phyloP scores from a whole-genome alignment of 2,888 invertebrate species.

The Fragum whitleyi region DNA sequence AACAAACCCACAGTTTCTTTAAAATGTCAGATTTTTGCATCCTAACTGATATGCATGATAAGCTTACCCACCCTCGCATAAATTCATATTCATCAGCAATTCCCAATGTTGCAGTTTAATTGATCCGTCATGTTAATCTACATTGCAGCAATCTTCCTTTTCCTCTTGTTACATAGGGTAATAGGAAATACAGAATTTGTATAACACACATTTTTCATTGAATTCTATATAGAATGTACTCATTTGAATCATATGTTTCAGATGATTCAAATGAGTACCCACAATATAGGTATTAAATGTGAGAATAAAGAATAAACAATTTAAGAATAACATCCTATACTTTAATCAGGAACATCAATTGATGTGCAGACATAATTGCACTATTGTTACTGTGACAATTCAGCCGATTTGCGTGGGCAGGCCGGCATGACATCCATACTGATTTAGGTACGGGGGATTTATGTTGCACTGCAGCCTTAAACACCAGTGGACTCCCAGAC shows the following conservation, averaged over 20 bases:
- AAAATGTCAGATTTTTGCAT: too few relatives aligned
- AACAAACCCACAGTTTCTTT: too few relatives aligned
- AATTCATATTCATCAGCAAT: neutral
- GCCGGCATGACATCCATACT: neutral
- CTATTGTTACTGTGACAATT: conserved; percentile 1
- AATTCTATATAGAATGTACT: conserved; percentile 12
- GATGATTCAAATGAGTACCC: conserved; percentile 19
- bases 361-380: neutral
- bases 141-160: too few relatives aligned
- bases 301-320: neutral
- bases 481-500: neutral
- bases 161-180: too few relatives aligned
- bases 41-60: too few relatives aligned
- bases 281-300: conserved; percentile 12
- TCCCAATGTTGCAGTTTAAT: neutral
- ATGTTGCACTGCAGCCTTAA: neutral
- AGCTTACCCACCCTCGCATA: too few relatives aligned
- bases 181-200: too few relatives aligned
- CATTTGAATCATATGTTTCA: neutral
- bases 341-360: neutral
- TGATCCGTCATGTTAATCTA: neutral
- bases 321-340: neutral
- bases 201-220: neutral
- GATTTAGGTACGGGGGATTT: neutral
- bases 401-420: neutral